A percentile compares a stretch with the other conserved stretches of the same genome.
Conservation (phyloP, 2,888 invertebrate genomes). For the Ectemnius lituratus region DNA sequence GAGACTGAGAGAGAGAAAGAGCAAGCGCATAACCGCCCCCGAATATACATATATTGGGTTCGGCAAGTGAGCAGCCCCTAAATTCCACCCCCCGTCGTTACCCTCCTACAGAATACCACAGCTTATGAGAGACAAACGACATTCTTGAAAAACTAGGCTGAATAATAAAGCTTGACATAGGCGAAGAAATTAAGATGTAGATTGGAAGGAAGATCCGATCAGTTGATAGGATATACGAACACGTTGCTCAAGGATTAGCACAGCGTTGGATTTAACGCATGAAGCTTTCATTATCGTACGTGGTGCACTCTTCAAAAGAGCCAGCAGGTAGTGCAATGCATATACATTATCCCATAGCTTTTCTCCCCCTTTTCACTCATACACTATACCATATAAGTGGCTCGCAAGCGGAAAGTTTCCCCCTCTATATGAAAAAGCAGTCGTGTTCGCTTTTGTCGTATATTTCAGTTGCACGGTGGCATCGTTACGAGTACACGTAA, state of each 20-base stretch:
- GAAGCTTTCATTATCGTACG: conserved; percentile 53
- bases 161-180: too few species aligned
- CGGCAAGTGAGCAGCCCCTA: conserved; percentile 31
- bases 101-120: not conserved
- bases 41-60: conserved; percentile 35
- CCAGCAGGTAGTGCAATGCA: conserved; percentile 33
- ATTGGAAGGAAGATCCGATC: not conserved
- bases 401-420: conserved; percentile 51
- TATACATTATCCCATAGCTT: conserved; percentile 19
- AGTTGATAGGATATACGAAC: conserved; percentile 16
- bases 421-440: conserved; percentile 48
- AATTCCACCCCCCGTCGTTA: not conserved
- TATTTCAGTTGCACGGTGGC: conserved; percentile 47
- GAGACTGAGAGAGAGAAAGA: not conserved
- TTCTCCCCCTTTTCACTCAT: not conserved
- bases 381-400: conserved; percentile 48
- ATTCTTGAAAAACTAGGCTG: too few species aligned
- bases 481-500: conserved; percentile 48
- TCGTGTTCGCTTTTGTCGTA: conserved; percentile 43
- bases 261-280: conserved; percentile 40
- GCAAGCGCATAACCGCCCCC: conserved; percentile 10
- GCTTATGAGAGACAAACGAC: not conserved
- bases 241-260: conserved; percentile 31
- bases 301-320: conserved; percentile 30
- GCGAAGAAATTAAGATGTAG: not conserved